Percentiles rank a stretch among this genome's conserved stretches.
Conservation (phyloP, 37 sponge, comb jelly and placozoan genomes). For the Amphimedon queenslandica region DNA sequence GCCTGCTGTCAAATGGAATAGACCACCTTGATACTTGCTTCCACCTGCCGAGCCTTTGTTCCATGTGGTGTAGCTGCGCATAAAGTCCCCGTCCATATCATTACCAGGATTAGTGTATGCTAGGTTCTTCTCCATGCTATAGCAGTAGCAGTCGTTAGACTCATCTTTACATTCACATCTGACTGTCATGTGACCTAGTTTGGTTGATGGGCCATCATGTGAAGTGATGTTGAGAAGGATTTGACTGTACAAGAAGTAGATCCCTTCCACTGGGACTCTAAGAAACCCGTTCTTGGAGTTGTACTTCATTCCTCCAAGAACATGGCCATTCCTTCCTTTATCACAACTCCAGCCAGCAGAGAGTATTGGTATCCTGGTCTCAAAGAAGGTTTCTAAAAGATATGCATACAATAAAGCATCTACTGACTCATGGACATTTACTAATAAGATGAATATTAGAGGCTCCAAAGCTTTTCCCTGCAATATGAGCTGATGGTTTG, state of each 20-base stretch:
- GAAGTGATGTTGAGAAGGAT: too few species aligned
- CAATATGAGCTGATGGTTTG: background rate
- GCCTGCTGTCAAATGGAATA: slow-evolving; percentile 32
- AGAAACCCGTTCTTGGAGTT: slow-evolving; percentile 36
- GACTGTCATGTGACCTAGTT: background rate
- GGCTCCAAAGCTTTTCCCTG: background rate
- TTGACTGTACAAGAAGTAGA: slow-evolving; percentile 64
- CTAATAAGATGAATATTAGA: background rate
- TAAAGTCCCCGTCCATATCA: background rate
- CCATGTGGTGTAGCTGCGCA: background rate
- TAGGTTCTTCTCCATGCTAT: background rate
- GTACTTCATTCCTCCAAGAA: slow-evolving; percentile 52
- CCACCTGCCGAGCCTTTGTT: background rate
- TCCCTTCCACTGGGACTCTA: slow-evolving; percentile 34
- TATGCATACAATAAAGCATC: too few species aligned
- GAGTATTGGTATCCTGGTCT: background rate
- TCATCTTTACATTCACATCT: background rate
- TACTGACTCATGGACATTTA: background rate
- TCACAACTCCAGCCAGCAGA: slow-evolving; percentile 1
- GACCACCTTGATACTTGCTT: slow-evolving; percentile 39
- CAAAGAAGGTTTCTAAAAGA: too few species aligned
- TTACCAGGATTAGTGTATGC: background rate
- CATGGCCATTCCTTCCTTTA: background rate
- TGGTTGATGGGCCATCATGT: too few species aligned
- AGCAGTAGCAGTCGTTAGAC: background rate